A percentile compares a stretch with the other conserved stretches of the same genome.
phyloP scores from a whole-genome alignment of 2,888 invertebrate species.

The Leptogaster cylindrica region DNA sequence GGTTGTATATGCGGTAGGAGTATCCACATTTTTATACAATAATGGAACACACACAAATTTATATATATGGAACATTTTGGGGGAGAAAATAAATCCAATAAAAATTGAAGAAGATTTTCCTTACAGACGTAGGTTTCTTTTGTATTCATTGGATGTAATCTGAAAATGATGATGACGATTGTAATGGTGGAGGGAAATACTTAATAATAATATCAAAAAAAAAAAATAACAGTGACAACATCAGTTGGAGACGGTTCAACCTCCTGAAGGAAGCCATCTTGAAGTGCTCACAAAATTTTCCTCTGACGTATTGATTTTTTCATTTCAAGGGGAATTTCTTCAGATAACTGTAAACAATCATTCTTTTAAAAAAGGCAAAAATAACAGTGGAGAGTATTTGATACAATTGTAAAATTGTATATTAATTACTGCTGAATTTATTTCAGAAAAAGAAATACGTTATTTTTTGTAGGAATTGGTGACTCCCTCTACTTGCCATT shows the following conservation, averaged over 20 bases:
- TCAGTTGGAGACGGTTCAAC: constrained; percentile 13
- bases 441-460: no score
- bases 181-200: background rate
- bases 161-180: constrained; percentile 3
- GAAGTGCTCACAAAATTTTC: constrained; percentile 1
- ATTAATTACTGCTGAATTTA: no score
- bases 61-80: background rate
- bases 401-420: no score
- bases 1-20: no score
- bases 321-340: no score
- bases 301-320: constrained; percentile 20
- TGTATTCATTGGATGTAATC: constrained; percentile 6
- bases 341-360: no score
- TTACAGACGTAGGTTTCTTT: background rate
- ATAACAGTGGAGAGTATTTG: no score
- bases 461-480: no score
- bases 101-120: constrained; percentile 17
- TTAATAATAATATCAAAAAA: no score
- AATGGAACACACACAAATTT: background rate
- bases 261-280: constrained; percentile 27
- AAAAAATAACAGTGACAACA: no score
- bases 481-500: no score
- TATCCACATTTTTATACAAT: background rate
- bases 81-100: constrained; percentile 22
- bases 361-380: no score